Base-by-base conservation (phyloP, 92 coral and sea anemone genomes). In the Plumapathes pennacea region DNA sequence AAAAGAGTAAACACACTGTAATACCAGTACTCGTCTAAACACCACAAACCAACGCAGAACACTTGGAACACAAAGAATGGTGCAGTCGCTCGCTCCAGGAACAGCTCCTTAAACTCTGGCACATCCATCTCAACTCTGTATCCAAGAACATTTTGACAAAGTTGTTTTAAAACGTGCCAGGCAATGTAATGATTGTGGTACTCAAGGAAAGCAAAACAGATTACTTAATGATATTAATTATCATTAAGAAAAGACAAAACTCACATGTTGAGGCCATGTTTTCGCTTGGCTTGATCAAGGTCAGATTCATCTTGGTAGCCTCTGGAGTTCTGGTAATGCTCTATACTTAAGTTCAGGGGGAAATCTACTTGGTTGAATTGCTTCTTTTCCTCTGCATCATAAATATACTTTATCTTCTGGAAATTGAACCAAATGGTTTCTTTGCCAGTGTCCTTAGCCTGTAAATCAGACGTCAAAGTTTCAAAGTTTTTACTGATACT, bases 21-120 rank as follows among this genome's bases (percentile, higher is more conserved):
- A 40, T 94, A 94, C 99, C 99, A 94, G 57, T 94, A 94, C 57
- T 94, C 99, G 66, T 94, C 99, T 22, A 94, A 75, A 60, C 99
- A 94, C 99, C 99, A 94, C 47, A 94, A 54, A 12, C 94, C 96
- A 61, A 94, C 99, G 81, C 99, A 94, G 65, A 94, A 94, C 48
- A 94, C 99, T 94, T 94, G 99, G 54, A 94, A 94, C 42, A 94
- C 99, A 81, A 94, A 94, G 69, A 94, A 94, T 13, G 99, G 99
- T 14, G 99, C 94, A 4, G 99, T 94, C 2, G 99, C 99, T 32
- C 99, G 49, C 17, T 94, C 99, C 62, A 56, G 84, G 34, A 94
- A 94, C 15, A 94, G 72, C 26, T 94, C 96, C 87, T 76, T 62
- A 59, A 94, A 94, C 19, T 89, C 96, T 10, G 99, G 99, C 13